These are phyloP conservation scores for Cheilosia vulpina DNA, from an alignment of 2,888 invertebrate genomes.

Conservation along the genomic window DNA sequence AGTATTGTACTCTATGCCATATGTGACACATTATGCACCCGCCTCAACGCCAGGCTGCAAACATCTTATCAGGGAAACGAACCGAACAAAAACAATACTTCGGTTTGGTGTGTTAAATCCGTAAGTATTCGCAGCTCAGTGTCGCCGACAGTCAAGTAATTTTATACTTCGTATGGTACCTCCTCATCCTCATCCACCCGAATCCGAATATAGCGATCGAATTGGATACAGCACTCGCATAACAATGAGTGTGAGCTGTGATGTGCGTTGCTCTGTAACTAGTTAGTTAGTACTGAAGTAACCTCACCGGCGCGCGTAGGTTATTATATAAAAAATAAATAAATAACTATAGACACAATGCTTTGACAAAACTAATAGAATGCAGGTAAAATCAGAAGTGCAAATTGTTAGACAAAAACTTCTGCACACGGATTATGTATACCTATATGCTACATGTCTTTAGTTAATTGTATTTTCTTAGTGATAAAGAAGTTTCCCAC, in stretches of 20 bases:
- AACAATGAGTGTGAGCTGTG: constrained; percentile 4
- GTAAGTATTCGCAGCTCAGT: constrained; percentile 2
- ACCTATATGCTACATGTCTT: neutral
- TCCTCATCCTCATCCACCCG: constrained; percentile 4
- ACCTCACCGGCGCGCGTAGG: no score
- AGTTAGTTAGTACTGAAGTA: constrained; percentile 5
- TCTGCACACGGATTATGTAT: neutral
- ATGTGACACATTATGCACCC: constrained; percentile 5
- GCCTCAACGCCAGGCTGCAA: neutral
- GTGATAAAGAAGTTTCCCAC: neutral
- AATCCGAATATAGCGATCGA: constrained; percentile 19
- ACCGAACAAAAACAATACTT: constrained; percentile 11
- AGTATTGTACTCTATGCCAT: neutral
- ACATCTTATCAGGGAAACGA: constrained; percentile 16
- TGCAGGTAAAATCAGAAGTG: neutral
- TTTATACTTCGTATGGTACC: constrained; percentile 14
- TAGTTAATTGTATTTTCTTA: neutral
- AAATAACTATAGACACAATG: neutral
- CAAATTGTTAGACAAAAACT: neutral
- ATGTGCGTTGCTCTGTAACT: constrained; percentile 5
- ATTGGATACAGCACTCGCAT: constrained; percentile 25
- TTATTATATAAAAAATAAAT: constrained; percentile 14
- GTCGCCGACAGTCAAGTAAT: constrained; percentile 24
- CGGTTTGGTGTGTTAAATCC: neutral
- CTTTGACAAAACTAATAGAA: neutral